Evolutionary conservation across 2,113 vertebrate genomes (phyloP), one percentile per base, ranked within the genome.

Genomic region (Prunella fulvescens): DNA sequence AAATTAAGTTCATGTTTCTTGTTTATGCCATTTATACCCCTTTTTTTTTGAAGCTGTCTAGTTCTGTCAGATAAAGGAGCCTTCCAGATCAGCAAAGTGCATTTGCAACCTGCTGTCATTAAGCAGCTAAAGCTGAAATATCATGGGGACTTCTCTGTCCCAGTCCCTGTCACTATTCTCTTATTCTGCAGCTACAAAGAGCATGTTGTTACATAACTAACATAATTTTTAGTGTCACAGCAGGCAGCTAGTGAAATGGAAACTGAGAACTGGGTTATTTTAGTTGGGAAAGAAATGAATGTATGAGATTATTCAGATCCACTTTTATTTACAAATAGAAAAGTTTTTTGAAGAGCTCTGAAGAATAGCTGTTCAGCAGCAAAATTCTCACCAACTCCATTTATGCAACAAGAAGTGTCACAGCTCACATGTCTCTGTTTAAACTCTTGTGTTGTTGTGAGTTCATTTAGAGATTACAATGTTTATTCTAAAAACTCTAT

Each of bases 181-280:
- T 85, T 92, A 86, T 89, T 96, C 94, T 93, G 45, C 48, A 88
- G 74, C 84, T 94, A 81, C 88, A 92, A 61, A 78, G 88, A 93
- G 4, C 56, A 37, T 81, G 33, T 66, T 96, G 78, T 96, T 97
- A 97, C 53, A 83, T 96, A 96, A 96, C 82, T 96, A 96, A 88
- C 94, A 97, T 90, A 90, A 92, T 95, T 95, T 96, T 88, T 92
- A 86, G 67, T 83, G 85, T 93, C 94, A 92, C 64, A 83, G 88
- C 90, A 97, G 88, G 86, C 90, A 96, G 88, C 62, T 69, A 88
- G 82, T 14, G 7, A 94, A 96, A 92, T 85, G 72, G 86, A 96
- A 94, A 79, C 61, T 57, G 62, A 96, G 73, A 96, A 96, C 61
- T 96, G 66, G 93, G 90, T 93, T 96, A 93, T 92, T 96, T 95